Percentiles rank a stretch among this genome's conserved stretches.
Evolutionary conservation across 1,140 invertebrate species (phyloP).

Genomic region (Trichonephila inaurata): DNA sequence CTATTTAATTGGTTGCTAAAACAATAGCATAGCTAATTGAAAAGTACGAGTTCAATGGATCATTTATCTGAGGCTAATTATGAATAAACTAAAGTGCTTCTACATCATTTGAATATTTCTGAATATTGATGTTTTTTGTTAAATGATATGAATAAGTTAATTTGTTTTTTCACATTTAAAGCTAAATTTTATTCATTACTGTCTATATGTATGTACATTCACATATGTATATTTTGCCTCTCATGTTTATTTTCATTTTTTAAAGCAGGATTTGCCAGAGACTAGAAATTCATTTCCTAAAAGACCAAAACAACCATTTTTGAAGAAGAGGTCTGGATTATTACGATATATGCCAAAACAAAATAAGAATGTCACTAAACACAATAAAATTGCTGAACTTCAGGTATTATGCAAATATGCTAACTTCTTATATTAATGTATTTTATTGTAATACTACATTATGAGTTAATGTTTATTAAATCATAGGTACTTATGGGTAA

Average conservation of each 20-base stretch:
- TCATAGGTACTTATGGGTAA: no score
- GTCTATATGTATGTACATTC: neutral
- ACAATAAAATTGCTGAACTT: neutral
- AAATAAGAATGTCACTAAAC: neutral
- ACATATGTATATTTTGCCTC: no score
- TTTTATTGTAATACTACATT: no score
- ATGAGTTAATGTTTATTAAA: no score
- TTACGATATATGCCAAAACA: constrained; percentile 33
- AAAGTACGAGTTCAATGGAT: no score
- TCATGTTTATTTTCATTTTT: neutral
- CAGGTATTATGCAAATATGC: neutral
- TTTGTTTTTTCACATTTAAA: neutral
- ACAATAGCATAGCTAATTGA: no score
- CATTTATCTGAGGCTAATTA: no score
- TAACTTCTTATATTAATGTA: no score
- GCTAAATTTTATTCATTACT: neutral
- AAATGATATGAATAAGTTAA: neutral
- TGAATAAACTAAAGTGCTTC: no score
- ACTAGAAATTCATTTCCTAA: neutral
- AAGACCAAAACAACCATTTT: constrained; percentile 31
- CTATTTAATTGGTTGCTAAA: no score
- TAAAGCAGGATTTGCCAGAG: neutral
- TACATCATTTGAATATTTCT: no score
- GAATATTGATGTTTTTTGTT: no score
- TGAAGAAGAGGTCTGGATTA: constrained; percentile 46